phyloP scores from a whole-genome alignment of 1,140 invertebrate genomes.

The Tetragonula clypearis region DNA sequence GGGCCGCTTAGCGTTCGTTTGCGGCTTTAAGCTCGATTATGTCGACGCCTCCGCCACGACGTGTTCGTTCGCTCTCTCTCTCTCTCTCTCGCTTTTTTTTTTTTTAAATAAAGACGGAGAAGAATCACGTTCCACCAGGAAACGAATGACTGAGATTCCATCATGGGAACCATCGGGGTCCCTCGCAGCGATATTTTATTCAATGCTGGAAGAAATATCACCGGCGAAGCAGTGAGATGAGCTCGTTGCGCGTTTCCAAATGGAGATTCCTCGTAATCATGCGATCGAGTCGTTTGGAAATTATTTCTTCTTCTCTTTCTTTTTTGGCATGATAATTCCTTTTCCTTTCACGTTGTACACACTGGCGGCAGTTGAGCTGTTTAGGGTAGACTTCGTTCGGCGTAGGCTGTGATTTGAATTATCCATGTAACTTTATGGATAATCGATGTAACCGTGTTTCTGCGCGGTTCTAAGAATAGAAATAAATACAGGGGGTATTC shows the following conservation, averaged over 20 bases:
- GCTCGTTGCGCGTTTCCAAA: background rate
- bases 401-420: too few relatives aligned
- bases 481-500: too few relatives aligned
- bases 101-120: constrained; percentile 26
- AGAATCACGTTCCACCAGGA: constrained; percentile 10
- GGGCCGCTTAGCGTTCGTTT: constrained; percentile 71
- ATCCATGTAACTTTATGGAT: too few relatives aligned
- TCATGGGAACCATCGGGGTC: background rate
- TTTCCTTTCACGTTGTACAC: too few relatives aligned
- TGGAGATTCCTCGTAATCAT: background rate
- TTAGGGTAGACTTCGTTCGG: too few relatives aligned
- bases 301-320: background rate
- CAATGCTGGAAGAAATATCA: background rate
- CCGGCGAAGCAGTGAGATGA: too few relatives aligned
- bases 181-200: constrained; percentile 20
- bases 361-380: too few relatives aligned
- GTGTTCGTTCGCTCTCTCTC: background rate
- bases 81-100: constrained; percentile 8
- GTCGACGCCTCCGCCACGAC: constrained; percentile 42
- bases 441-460: too few relatives aligned
- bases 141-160: constrained; percentile 27
- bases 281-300: background rate
- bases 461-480: too few relatives aligned
- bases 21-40: constrained; percentile 73
- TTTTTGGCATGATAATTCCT: too few relatives aligned